Base-by-base conservation (phyloP, 2,797 vertebrate species). In the Parotocinclus haroldoi region DNA sequence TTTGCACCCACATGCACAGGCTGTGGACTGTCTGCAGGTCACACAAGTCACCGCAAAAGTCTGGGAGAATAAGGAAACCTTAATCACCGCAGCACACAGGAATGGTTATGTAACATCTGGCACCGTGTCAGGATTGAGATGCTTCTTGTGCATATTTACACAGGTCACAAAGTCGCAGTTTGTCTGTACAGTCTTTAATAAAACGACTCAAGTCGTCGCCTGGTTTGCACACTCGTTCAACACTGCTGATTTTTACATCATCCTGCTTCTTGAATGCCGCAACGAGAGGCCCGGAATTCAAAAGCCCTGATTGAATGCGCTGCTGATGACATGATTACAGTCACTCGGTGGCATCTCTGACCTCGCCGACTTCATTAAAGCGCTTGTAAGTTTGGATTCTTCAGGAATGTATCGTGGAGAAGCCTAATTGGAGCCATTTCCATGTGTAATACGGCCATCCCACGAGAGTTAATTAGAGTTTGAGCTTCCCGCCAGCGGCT, bases 361-460 rank as follows among this genome's bases (percentile, higher is more conserved):
- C 69, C 68, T 72, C 19, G 18, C 36, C 68, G 76, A 81, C 80
- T 84, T 73, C 53, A 76, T 81, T 81, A 75, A 72, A 63, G 66
- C 62, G 63, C 62, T 74, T 61, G 27, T 27, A 0, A 19, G 46
- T 69, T 36, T 54, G 38, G 44, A 65, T 68, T 68, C 59, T 53
- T 9, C 27, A 69, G 76, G 62, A 70, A 78, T 79, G 79, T 82
- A 76, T 70, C 80, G 76, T 75, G 73, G 78, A 75, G 72, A 75
- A 57, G 69, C 71, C 76, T 86, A 87, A 89, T 88, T 86, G 82
- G 80, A 83, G 63, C 79, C 80, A 87, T 88, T 86, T 88, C 78
- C 82, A 74, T 80, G 76, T 81, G 78, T 85, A 84, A 83, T 81
- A 68, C 66, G 42, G 65, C 56, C 39, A 45, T 58, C 84, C 83